phyloP scores from a whole-genome alignment of 2,113 vertebrate genomes.

The Platichthys stellatus region DNA sequence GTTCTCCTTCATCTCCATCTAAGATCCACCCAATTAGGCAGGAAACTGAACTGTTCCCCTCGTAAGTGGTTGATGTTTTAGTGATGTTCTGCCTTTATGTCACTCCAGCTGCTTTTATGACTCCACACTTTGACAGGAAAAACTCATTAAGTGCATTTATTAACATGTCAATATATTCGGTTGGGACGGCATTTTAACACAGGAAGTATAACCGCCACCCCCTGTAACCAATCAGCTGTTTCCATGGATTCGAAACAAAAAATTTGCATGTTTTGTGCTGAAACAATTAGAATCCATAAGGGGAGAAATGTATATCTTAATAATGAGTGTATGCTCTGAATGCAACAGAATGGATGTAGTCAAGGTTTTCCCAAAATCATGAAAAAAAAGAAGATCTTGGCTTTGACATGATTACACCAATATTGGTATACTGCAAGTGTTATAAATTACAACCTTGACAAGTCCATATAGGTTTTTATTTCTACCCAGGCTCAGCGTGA shows the following conservation, averaged over 20 bases:
- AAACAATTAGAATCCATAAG: background rate
- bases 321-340: slow-evolving; percentile 3
- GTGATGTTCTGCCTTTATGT: slow-evolving; percentile 58
- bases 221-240: slow-evolving; percentile 20
- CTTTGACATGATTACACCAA: background rate
- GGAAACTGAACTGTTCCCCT: slow-evolving; percentile 55
- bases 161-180: slow-evolving; percentile 77
- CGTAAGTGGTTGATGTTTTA: slow-evolving; percentile 49
- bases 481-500: slow-evolving; percentile 55
- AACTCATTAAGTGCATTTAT: slow-evolving; percentile 75
- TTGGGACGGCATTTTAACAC: slow-evolving; percentile 72
- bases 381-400: background rate
- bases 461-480: slow-evolving; percentile 44
- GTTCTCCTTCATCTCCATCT: slow-evolving; percentile 59
- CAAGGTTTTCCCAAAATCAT: background rate
- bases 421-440: background rate
- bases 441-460: slow-evolving; percentile 50
- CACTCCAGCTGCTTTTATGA: slow-evolving; percentile 68
- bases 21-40: slow-evolving; percentile 60
- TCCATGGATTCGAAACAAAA: slow-evolving; percentile 5
- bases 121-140: slow-evolving; percentile 71
- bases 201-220: slow-evolving; percentile 65
- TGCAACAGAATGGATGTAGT: background rate
- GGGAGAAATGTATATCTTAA: background rate
- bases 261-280: background rate